phyloP scores from a whole-genome alignment of 2,113 vertebrate genomes.

The Sylvilagus bachmani region DNA sequence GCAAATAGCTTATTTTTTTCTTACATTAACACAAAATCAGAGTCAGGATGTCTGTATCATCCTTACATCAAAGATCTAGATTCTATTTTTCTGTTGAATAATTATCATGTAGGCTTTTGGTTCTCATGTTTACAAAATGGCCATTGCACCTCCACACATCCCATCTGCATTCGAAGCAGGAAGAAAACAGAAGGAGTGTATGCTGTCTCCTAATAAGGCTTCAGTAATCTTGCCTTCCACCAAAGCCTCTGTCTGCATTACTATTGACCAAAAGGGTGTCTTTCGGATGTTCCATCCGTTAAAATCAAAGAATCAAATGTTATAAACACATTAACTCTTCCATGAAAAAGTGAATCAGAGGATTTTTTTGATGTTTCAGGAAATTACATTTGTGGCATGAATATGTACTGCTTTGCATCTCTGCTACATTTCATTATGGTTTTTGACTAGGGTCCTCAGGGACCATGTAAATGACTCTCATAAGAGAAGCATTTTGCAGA shows the following conservation, averaged over 20 bases:
- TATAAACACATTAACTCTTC: neutral
- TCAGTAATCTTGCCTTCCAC: neutral
- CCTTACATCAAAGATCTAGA: neutral
- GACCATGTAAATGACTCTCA: slow-evolving; percentile 26
- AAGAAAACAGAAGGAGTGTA: slow-evolving; percentile 12
- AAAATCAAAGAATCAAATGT: slow-evolving; percentile 34
- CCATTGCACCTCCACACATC: neutral
- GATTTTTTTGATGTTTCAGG: slow-evolving; percentile 19
- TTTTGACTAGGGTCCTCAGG: neutral
- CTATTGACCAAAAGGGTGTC: neutral
- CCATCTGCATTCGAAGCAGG: neutral
- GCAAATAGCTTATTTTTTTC: neutral
- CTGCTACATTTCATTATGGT: neutral
- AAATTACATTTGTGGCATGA: neutral
- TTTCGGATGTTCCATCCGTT: neutral
- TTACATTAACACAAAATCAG: neutral
- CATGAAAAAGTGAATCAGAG: neutral
- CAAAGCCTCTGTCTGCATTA: neutral
- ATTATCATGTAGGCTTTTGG: neutral
- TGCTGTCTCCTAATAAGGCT: neutral
- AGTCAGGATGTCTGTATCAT: neutral
- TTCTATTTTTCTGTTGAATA: neutral
- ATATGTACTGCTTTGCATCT: neutral
- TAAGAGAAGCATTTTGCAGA: slow-evolving; percentile 16
- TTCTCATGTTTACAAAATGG: slow-evolving; percentile 10